phyloP scores from a whole-genome alignment of 2,113 vertebrate genomes.

The Phyllostomus discolor region DNA sequence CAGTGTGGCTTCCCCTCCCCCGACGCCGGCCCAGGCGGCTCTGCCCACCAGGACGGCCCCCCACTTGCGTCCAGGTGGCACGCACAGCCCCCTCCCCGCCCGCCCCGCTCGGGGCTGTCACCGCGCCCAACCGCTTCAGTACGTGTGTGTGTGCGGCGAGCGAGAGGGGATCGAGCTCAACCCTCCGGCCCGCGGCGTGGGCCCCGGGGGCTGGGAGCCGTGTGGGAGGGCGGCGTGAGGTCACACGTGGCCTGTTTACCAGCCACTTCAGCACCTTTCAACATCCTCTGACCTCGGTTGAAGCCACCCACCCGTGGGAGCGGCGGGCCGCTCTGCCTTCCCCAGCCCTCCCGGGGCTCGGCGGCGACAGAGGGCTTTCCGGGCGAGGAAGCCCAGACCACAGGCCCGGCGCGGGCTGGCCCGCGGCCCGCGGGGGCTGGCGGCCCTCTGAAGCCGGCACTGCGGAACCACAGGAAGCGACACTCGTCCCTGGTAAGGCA shows the following conservation, averaged over 20 bases:
- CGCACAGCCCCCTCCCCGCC: background rate
- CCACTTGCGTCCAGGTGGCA: background rate
- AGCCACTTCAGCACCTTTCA: background rate
- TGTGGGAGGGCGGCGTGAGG: background rate
- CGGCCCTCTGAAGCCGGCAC: background rate
- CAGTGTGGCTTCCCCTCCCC: rapidly evolving
- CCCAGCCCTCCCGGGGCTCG: background rate
- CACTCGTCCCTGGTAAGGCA: background rate
- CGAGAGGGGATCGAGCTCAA: background rate
- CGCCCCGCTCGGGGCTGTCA: rapidly evolving
- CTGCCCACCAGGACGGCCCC: rapidly evolving
- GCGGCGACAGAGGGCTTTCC: background rate
- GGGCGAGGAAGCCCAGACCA: rapidly evolving
- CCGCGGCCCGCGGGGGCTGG: background rate
- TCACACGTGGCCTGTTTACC: rapidly evolving
- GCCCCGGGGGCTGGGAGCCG: background rate
- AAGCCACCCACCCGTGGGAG: background rate
- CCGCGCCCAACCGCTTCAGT: background rate
- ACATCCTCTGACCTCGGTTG: background rate
- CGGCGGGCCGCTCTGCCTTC: background rate
- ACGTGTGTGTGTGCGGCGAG: rapidly evolving
- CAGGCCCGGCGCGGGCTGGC: background rate
- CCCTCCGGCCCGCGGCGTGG: rapidly evolving
- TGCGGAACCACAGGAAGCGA: constrained; percentile 29
- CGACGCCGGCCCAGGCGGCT: no score